Evolutionary conservation across 1,140 invertebrate genomes (phyloP).

Genomic region (Panagrolaimus sp.): DNA sequence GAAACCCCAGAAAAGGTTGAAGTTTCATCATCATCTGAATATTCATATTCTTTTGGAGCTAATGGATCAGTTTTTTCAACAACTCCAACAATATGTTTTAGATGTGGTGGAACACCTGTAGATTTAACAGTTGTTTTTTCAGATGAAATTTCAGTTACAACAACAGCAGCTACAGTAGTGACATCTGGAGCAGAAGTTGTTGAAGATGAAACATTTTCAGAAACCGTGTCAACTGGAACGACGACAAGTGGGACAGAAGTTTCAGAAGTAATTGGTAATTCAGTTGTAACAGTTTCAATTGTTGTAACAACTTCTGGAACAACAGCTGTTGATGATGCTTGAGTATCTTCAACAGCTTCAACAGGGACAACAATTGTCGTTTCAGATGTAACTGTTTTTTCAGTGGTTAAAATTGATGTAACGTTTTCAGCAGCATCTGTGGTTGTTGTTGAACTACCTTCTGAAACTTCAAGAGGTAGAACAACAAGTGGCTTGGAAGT

Average conservation of each 20-base stretch:
- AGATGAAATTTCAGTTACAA: not conserved
- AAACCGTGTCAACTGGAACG: not conserved
- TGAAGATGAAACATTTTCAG: not conserved
- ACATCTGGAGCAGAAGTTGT: slow-evolving; percentile 11
- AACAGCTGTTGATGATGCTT: not conserved
- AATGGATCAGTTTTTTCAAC: not conserved
- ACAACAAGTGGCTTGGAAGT: not conserved
- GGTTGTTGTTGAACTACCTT: not conserved
- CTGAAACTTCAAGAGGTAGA: not conserved
- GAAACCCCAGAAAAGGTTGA: not conserved
- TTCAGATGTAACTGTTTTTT: not conserved
- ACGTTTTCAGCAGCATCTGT: slow-evolving; percentile 5
- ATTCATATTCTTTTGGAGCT: not conserved
- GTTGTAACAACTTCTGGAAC: slow-evolving; percentile 9
- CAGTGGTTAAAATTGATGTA: not conserved
- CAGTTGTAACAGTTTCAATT: slow-evolving; percentile 8
- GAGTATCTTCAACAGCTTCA: not conserved
- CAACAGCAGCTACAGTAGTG: not conserved
- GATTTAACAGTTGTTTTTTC: not conserved
- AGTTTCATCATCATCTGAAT: not conserved
- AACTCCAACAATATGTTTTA: not conserved
- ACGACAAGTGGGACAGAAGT: too few relatives aligned
- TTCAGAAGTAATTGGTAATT: not conserved
- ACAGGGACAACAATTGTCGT: too few relatives aligned
- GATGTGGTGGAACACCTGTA: not conserved